These are phyloP conservation scores for Hyaena hyaena DNA, from an alignment of 2,113 vertebrate species.

Conservation along the genomic window DNA sequence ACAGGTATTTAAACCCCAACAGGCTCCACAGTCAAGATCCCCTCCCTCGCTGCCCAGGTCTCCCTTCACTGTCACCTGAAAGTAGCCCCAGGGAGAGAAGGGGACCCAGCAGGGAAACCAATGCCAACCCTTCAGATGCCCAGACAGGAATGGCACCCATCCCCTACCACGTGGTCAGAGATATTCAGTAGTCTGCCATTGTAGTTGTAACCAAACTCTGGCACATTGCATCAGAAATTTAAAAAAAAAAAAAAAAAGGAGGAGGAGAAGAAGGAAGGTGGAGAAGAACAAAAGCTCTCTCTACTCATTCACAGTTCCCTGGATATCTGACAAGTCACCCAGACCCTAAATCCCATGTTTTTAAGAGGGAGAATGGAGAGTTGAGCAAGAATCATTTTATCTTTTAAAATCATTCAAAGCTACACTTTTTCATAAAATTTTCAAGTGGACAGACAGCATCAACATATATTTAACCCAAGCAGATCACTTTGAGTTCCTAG, in stretches of 20 bases:
- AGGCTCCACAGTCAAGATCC: neutral
- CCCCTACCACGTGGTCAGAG: neutral
- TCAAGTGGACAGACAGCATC: neutral
- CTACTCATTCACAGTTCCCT: neutral
- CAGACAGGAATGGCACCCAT: neutral
- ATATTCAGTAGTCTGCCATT: neutral
- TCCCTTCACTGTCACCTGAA: neutral
- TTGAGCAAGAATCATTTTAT: neutral
- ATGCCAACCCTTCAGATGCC: neutral
- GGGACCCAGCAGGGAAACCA: neutral
- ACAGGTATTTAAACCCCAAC: neutral
- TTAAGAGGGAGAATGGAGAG: neutral
- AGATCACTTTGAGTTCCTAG: neutral
- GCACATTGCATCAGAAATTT: neutral
- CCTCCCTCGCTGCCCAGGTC: neutral
- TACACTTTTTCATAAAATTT: neutral
- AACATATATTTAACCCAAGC: neutral
- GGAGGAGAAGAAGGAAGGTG: no score
- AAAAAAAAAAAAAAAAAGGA: neutral
- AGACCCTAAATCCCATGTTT: neutral
- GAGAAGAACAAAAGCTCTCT: neutral
- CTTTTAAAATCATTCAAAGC: neutral
- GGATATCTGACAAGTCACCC: neutral
- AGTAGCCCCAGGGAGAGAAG: neutral
- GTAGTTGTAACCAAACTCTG: neutral